Evolutionary conservation across 1,140 invertebrate genomes (phyloP), one percentile per base, ranked within the genome.

Genomic region (Drusus annulatus): DNA sequence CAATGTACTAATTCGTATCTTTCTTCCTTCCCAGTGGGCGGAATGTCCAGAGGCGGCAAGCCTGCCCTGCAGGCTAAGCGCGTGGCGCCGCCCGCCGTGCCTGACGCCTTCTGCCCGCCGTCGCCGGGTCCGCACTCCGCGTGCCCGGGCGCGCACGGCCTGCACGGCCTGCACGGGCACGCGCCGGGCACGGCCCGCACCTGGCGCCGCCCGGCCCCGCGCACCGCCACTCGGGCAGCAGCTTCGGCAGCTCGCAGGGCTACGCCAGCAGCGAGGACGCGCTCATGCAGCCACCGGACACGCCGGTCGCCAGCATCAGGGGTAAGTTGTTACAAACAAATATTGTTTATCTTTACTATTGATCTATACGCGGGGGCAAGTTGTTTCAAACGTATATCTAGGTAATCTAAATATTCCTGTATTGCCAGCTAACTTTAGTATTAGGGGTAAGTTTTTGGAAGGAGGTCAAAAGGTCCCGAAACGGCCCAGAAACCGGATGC

Each of bases 1-100:
- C 17, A 28, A 63, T 63, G 15, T 16, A 28, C 13, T 51, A 51
- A 51, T 71, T 0, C 52, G 36, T 71, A 0, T 71, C 50, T 17
- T 58, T 69, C 23, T 28, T 78, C 36, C 84, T 54, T 92, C 91
- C 10, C 90, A 94, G 94, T 94, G 90, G 93, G 94, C 89, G 94
- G 94, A 83, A 95, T 95, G 93, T 95, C 93, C 87, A 93, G 94
- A 85, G 88, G 89, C 78, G 90, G 93, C 92, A 95, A 93, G 91
- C 91, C 92, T 85, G 92, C 93, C 85, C 92, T 93, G 85, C 94
- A 94, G 85, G 93, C 93, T 78, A 96, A 96, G 89, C 95, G 95
- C 89, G 95, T 96, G 85, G 93, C 94, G 54, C 95, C 95, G 73
- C 95, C 95, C 4, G 93, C 94, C 6, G 94, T 96, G 36, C 95